Evolutionary conservation across 2,888 invertebrate species (phyloP), one percentile per base, ranked within the genome.

Genomic region (Steinernema hermaphroditum): DNA sequence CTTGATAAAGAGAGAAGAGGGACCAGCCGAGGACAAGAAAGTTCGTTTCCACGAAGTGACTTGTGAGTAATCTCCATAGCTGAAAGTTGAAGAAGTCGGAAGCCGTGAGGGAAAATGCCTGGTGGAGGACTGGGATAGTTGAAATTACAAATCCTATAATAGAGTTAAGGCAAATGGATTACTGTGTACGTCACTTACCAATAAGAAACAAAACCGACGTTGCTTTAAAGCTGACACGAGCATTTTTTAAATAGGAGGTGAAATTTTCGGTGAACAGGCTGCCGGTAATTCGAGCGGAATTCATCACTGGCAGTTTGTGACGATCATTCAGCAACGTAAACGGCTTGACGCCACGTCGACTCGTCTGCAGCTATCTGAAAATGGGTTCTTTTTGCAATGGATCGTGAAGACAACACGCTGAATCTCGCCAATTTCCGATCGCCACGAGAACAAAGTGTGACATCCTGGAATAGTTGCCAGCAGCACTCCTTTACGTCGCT

Each of bases 1-100:
- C 73, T 43, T 79, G 81, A 54, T 79, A 72, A 24, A 77, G 62
- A 9, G 76, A 44, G 24, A 74, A 19, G 12, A 79, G 32, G 37
- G 82, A 79, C 82, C 81, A 82, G 8, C 74, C 50, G 24, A 83
- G 72, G 9, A 84, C 77, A 34, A 83, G 27, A 16, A 83, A 24
- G 74, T 85, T 85, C 70, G 79, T 79, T 57, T 85, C 85, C 29
- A 83, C 78, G 44, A 85, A 82, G 9, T 79, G 76, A 57, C 77
- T 76, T 2, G 82, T 83, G 46, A 78, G 70, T 8, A 82, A 54
- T 9, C 82, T 77, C 85, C 85, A 85, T 29, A 83, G 24, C 69
- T 76, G 80, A 57, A 81, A 79, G 41, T 68, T 46, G 57, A 81
- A 80, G 22, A 79, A 27, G 49, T 72, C 62, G 69, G 72, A 76